Conservation (phyloP, 2,113 vertebrate genomes). For the Silurus glanis region DNA sequence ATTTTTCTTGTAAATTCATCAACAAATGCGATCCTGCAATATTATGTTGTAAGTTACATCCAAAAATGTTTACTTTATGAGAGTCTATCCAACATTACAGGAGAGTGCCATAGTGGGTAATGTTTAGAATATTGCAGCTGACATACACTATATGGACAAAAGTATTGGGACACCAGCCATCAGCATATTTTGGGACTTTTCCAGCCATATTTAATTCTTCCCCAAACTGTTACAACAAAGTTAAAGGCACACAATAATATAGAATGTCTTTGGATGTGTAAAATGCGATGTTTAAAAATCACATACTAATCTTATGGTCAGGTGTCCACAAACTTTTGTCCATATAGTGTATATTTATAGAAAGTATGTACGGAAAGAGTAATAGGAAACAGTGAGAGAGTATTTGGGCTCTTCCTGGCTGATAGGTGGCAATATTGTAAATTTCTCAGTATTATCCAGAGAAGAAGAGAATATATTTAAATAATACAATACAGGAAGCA, state of each 20-base stretch:
- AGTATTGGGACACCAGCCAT: too few relatives aligned
- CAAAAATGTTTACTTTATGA: neutral
- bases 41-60: neutral
- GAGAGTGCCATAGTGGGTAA: neutral
- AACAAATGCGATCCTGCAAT: neutral
- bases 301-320: too few relatives aligned
- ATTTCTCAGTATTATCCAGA: neutral
- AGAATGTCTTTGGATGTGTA: too few relatives aligned
- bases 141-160: too few relatives aligned
- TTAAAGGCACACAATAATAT: too few relatives aligned
- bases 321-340: too few relatives aligned
- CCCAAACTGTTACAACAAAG: too few relatives aligned
- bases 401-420: neutral
- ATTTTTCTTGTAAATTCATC: neutral
- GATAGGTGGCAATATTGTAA: conserved; percentile 10
- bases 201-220: too few relatives aligned
- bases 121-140: neutral
- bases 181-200: too few relatives aligned
- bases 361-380: neutral
- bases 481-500: neutral
- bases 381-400: neutral
- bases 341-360: neutral
- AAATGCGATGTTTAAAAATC: too few relatives aligned
- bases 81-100: neutral
- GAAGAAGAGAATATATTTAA: neutral